Evolutionary conservation across 1,140 invertebrate genomes (phyloP), one percentile per base, ranked within the genome.

Genomic region (Bombus soroeensis): DNA sequence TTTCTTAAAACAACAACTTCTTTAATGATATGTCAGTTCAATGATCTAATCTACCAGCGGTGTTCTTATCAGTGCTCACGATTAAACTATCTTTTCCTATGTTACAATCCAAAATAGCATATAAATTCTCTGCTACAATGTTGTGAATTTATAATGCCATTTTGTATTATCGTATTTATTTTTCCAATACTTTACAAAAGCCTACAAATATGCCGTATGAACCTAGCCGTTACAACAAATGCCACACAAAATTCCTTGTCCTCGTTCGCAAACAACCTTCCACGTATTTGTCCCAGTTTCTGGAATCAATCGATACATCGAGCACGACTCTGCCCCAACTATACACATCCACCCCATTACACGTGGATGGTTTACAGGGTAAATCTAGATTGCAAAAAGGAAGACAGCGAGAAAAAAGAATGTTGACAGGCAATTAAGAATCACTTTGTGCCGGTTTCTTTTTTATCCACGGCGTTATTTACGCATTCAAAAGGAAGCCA

Each of bases 361-460:
- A 62, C 75, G 13, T 8, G 25, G 28, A 37, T 39, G 53, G 13
- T n/a, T 62, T 18, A 3, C 37, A 32, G 37, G 13, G 53, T 59
- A 39, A 77, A 59, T 59, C 32, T 41, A n/a, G 6, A 39, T 37
- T n/a, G 18, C 1, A 64, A 62, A 39, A 62, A 77, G 28, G 13
- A 80, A 53, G 43, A 68, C 13, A 43, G n/a, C 41, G 15, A 32
- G 1, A 43, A 53, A 9, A 70, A 79, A 80, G 41, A 70, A 70
- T 70, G 32, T 47, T 37, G 43, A 53, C 71, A 47, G 47, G 80
- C 47, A 72, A 62, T 73, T 81, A 73, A 70, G 70, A 81, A 59
- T 81, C 80, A 80, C 78, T 80, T 80, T 80, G 64, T 80, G 32
- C 41, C 32, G 2, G 32, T 32, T 37, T 47, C 53, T 59, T 62